Base-by-base conservation (phyloP, 2,113 vertebrate species). In the Pelodiscus sinensis region DNA sequence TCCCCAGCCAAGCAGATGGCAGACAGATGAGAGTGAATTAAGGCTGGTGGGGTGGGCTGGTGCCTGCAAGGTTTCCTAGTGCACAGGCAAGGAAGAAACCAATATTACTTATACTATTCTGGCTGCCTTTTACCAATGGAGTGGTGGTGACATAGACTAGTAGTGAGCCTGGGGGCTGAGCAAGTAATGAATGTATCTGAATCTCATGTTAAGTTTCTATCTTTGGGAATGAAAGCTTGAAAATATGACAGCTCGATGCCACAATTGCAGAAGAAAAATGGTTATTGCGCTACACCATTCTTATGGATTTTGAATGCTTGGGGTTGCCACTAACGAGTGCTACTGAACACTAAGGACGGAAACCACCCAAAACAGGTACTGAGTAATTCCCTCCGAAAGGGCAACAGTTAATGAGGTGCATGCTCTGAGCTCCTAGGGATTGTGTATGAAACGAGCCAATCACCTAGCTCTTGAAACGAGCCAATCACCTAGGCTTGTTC, bases 341-440 rank as follows among this genome's bases (percentile, higher is more conserved):
- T 14, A 44, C 21, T 75, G 35, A 75, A 44, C 73, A 44, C 4
- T 3, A 75, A 11, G 10, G 73, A 44, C 22, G 6, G 19, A 75
- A 75, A 6, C 4, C 10, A 38, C 38, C 35, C 38, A 44, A 25
- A 75, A 50, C 13, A 3, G 24, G 5, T 24, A 24, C 12, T 75
- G 21, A 75, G 22, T 75, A 25, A 75, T 75, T 75, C 38, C 35
- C 22, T 44, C 22, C 71, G 24, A 75, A 75, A 75, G 10, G 38
- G 71, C 24, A 13, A 1, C 1, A 18, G 56, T 14, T 9, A 25
- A 22, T 1, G 29, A 51, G 54, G 2, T 1, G 75, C 24, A n/a
- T 0, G 22, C 25, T 13, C 15, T 18, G 19, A 19, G 79, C 1
- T 0, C 0, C 1, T 31, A 12, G 5, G 8, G 18, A 44, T 57